A percentile compares a stretch with the other conserved stretches of the same genome.
These are phyloP conservation scores for Sarcophaga bullata DNA, from an alignment of 1,140 invertebrate genomes.

Conservation along the genomic window DNA sequence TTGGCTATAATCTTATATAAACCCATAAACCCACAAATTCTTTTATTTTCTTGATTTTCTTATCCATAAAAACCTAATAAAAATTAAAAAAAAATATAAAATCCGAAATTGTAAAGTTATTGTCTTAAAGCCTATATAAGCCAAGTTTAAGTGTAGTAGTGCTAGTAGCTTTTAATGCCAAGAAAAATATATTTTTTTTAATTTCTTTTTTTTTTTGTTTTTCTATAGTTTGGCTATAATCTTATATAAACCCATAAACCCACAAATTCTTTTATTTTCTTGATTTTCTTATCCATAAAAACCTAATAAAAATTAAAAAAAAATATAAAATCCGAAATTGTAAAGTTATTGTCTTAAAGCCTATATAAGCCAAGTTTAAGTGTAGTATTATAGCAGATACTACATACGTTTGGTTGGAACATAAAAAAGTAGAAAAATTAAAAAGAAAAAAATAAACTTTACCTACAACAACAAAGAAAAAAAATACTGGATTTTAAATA, in stretches of 20 bases:
- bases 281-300: conserved; percentile 9
- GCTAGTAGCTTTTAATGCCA: not conserved
- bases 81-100: not conserved
- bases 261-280: not conserved
- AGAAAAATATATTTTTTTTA: not conserved
- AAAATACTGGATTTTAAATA: too few relatives aligned
- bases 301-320: not conserved
- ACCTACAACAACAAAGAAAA: too few relatives aligned
- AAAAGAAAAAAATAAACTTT: too few relatives aligned
- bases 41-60: not conserved
- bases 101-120: not conserved
- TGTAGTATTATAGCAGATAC: not conserved
- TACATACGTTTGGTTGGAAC: too few relatives aligned
- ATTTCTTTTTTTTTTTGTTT: too few relatives aligned
- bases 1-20: not conserved
- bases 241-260: not conserved
- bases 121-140: not conserved
- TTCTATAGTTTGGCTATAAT: not conserved
- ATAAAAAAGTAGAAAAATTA: too few relatives aligned
- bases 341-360: too few relatives aligned
- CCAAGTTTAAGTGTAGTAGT: not conserved
- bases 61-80: conserved; percentile 19
- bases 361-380: not conserved
- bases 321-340: too few relatives aligned
- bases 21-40: not conserved